phyloP scores from a whole-genome alignment of 2,888 invertebrate species.

The Phymatocera aterrima region DNA sequence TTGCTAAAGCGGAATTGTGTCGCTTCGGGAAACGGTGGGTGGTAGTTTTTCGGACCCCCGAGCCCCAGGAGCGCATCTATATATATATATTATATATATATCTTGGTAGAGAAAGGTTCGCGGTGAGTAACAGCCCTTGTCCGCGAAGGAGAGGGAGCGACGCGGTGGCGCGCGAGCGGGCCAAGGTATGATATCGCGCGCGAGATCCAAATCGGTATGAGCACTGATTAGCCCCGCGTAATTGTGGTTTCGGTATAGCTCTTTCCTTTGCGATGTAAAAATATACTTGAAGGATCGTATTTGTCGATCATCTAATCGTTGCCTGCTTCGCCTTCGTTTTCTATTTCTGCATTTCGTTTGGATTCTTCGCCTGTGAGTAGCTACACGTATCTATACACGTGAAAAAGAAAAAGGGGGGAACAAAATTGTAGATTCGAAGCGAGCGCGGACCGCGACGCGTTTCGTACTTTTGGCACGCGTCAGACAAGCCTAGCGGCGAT shows the following conservation, averaged over 20 bases:
- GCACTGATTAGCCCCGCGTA: slow-evolving; percentile 40
- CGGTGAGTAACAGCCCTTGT: slow-evolving; percentile 22
- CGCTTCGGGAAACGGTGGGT: not conserved
- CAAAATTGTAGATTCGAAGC: slow-evolving; percentile 1
- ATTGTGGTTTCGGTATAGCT: too few species aligned
- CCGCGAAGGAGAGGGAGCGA: not conserved
- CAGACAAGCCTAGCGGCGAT: slow-evolving; percentile 49
- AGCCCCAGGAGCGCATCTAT: not conserved
- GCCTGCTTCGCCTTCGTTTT: too few species aligned
- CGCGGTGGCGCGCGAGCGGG: not conserved
- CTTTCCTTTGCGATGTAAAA: too few species aligned
- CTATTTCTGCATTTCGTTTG: too few species aligned
- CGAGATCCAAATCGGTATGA: slow-evolving; percentile 35
- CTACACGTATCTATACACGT: too few species aligned
- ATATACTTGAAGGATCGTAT: too few species aligned
- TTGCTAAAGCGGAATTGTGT: slow-evolving; percentile 24
- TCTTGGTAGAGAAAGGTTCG: not conserved
- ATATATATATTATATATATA: not conserved
- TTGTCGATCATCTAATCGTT: too few species aligned
- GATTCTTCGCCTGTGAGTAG: too few species aligned
- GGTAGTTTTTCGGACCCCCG: slow-evolving; percentile 32
- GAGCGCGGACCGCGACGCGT: slow-evolving; percentile 3
- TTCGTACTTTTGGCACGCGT: slow-evolving; percentile 38
- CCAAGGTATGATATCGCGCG: not conserved
- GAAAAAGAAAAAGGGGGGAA: not conserved